Conservation (phyloP, 1,140 invertebrate genomes). For the Drosophila lacertosa region DNA sequence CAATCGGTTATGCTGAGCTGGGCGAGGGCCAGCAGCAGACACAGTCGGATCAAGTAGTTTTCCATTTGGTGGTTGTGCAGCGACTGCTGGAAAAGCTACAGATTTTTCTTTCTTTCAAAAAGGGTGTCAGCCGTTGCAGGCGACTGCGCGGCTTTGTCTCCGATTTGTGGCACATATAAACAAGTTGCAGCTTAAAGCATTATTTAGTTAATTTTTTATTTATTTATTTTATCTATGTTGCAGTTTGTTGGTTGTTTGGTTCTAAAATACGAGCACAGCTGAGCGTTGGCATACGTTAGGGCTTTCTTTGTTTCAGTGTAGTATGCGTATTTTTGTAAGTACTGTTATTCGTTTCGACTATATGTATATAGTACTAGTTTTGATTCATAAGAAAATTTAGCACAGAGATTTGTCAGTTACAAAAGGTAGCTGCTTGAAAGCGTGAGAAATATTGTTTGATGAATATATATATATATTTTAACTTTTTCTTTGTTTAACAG, state of each 20-base stretch:
- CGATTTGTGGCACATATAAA: slow-evolving; percentile 18
- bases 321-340: slow-evolving; percentile 40
- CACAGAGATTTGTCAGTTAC: slow-evolving; percentile 60
- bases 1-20: slow-evolving; percentile 36
- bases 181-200: slow-evolving; percentile 34
- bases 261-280: slow-evolving; percentile 43
- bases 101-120: slow-evolving; percentile 25
- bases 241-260: slow-evolving; percentile 26
- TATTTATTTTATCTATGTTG: slow-evolving; percentile 25
- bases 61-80: slow-evolving; percentile 41
- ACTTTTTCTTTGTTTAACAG: slow-evolving; percentile 9
- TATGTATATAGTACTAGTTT: slow-evolving; percentile 59
- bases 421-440: slow-evolving; percentile 28
- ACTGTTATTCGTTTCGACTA: slow-evolving; percentile 26
- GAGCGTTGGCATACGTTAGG: slow-evolving; percentile 19
- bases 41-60: slow-evolving; percentile 21
- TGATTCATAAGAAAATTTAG: slow-evolving; percentile 73
- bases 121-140: slow-evolving; percentile 63
- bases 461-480: too few relatives aligned
- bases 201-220: slow-evolving; percentile 38
- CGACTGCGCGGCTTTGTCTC: slow-evolving; percentile 19
- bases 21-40: slow-evolving; percentile 33
- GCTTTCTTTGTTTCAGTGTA: slow-evolving; percentile 13
- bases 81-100: slow-evolving; percentile 38
- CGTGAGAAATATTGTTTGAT: slow-evolving; percentile 23